Percentiles rank a stretch among this genome's conserved stretches.
These are phyloP conservation scores for Thamnophis elegans DNA, from an alignment of 2,797 vertebrate genomes.

Conservation along the genomic window DNA sequence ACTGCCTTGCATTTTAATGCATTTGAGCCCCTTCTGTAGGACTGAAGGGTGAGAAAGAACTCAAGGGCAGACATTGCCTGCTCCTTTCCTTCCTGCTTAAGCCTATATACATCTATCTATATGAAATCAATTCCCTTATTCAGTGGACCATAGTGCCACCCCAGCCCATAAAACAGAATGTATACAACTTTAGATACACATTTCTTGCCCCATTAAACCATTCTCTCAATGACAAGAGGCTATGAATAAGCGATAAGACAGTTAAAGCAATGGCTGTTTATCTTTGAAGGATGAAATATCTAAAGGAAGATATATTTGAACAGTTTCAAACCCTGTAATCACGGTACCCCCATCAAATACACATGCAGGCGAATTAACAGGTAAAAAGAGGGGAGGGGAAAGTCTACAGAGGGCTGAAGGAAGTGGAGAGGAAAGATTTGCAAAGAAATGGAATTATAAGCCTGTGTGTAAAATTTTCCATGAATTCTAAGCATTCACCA, in stretches of 20 bases:
- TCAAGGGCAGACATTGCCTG: neutral
- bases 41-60: neutral
- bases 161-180: slow-evolving; percentile 35
- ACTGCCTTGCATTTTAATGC: neutral
- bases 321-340: slow-evolving; percentile 27
- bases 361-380: neutral
- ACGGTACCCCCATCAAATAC: neutral
- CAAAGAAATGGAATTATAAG: neutral
- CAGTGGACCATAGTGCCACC: slow-evolving; percentile 47
- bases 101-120: slow-evolving; percentile 13
- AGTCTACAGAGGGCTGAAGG: neutral
- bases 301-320: slow-evolving; percentile 19
- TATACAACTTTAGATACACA: slow-evolving; percentile 47
- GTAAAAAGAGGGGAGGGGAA: neutral
- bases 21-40: neutral
- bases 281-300: slow-evolving; percentile 37
- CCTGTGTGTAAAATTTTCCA: neutral
- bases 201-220: slow-evolving; percentile 64
- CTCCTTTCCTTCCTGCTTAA: slow-evolving; percentile 3
- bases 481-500: neutral
- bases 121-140: slow-evolving; percentile 57
- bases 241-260: slow-evolving; percentile 43
- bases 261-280: slow-evolving; percentile 45
- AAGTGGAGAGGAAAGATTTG: neutral
- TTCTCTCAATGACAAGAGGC: slow-evolving; percentile 38